Evolutionary conservation across 2,888 invertebrate genomes (phyloP).

Genomic region (Amphipoea lucens): DNA sequence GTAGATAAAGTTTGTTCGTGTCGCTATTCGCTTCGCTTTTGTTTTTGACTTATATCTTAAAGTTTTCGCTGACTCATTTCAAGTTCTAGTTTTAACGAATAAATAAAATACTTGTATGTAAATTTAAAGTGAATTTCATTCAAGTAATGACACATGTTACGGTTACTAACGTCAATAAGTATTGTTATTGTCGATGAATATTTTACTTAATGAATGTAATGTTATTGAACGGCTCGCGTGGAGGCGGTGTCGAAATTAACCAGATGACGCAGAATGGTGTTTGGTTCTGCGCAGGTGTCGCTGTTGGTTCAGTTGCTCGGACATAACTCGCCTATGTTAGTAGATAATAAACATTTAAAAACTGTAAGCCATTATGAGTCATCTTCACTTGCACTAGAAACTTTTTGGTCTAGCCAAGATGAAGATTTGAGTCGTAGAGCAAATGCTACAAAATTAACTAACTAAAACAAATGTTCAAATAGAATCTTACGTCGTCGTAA

Average conservation of each 20-base stretch:
- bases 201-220: conserved; percentile 76
- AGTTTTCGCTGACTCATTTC: conserved; percentile 30
- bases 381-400: conserved; percentile 66
- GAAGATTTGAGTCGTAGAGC: not conserved
- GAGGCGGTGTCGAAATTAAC: conserved; percentile 80
- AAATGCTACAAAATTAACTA: not conserved
- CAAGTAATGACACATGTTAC: conserved; percentile 35
- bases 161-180: conserved; percentile 39
- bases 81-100: conserved; percentile 24
- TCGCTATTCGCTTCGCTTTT: conserved; percentile 14
- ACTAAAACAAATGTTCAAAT: not conserved
- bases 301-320: conserved; percentile 80
- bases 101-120: conserved; percentile 22
- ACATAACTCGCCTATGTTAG: conserved; percentile 61
- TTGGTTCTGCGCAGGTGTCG: conserved; percentile 76
- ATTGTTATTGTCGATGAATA: conserved; percentile 59
- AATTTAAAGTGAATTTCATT: conserved; percentile 48
- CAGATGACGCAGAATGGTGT: conserved; percentile 82
- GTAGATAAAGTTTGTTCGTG: conserved; percentile 5
- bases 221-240: conserved; percentile 70
- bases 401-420: conserved; percentile 5
- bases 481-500: conserved; percentile 4
- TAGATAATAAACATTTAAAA: conserved; percentile 63
- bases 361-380: conserved; percentile 74
- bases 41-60: not conserved